Conservation (phyloP, 2,113 vertebrate species). For the Microcebus tavaratra region DNA sequence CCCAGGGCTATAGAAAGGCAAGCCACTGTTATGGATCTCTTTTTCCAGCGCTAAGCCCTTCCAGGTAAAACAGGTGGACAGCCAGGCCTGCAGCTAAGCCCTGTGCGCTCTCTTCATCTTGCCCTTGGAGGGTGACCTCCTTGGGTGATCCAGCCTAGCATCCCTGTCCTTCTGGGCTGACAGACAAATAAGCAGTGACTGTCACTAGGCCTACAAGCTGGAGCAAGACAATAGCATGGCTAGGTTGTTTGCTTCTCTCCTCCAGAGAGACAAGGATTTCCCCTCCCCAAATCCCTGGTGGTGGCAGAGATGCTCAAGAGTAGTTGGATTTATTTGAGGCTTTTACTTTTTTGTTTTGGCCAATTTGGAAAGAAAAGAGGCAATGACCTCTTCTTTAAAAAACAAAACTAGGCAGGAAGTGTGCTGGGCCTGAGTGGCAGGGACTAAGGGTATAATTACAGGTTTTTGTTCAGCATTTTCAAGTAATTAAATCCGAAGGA, state of each 20-base stretch:
- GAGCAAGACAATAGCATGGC: conserved; percentile 23
- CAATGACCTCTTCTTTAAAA: conserved; percentile 80
- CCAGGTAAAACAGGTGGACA: conserved; percentile 3
- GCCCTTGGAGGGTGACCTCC: background rate
- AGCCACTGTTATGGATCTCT: background rate
- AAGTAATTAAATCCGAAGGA: conserved; percentile 79
- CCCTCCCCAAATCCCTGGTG: background rate
- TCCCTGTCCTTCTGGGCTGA: background rate
- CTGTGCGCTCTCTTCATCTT: background rate
- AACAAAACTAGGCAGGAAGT: conserved; percentile 83
- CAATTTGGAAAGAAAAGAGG: conserved; percentile 84
- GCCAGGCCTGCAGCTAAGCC: background rate
- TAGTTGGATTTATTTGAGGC: conserved; percentile 54
- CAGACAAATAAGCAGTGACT: background rate
- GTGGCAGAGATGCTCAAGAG: background rate
- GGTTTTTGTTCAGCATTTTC: conserved; percentile 85
- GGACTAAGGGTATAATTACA: conserved; percentile 81
- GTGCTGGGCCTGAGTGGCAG: conserved; percentile 83
- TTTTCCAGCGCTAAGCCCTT: background rate
- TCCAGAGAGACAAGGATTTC: background rate
- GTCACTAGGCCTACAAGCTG: background rate
- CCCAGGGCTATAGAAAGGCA: conserved; percentile 8
- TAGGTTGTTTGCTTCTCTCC: conserved; percentile 9
- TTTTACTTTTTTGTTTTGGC: conserved; percentile 76
- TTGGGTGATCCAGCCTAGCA: background rate